phyloP scores from a whole-genome alignment of 2,888 invertebrate genomes.

The Apamea crenata region DNA sequence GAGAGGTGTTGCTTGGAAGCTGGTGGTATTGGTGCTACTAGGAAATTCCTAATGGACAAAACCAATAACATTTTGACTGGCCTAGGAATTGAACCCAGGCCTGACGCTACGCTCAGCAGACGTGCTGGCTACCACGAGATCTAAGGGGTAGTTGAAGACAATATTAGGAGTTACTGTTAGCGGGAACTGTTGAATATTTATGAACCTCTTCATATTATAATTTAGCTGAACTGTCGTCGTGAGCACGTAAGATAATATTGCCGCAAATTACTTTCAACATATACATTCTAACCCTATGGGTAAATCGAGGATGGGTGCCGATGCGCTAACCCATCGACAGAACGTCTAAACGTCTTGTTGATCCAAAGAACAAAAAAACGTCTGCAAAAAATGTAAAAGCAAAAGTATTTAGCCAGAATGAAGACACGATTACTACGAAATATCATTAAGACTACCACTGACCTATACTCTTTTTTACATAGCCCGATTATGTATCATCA shows the following conservation, averaged over 20 bases:
- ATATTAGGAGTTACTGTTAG: not conserved
- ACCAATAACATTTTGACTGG: not conserved
- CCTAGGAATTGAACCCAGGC: not conserved
- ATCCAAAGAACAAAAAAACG: not conserved
- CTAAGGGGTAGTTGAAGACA: not conserved
- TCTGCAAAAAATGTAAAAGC: not conserved
- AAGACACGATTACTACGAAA: not conserved
- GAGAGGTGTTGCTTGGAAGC: not conserved
- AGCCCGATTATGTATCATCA: conserved; percentile 32
- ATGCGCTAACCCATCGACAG: not conserved
- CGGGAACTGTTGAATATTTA: not conserved
- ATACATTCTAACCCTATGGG: not conserved
- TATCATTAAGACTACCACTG: not conserved
- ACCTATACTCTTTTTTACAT: conserved; percentile 28
- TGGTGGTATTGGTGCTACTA: not conserved
- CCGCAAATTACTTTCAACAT: not conserved
- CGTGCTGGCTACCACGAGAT: not conserved
- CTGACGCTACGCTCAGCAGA: not conserved
- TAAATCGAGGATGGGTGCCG: not conserved
- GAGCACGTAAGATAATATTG: not conserved
- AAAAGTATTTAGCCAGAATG: not conserved
- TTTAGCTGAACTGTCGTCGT: not conserved
- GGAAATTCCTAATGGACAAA: not conserved
- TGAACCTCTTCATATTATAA: not conserved
- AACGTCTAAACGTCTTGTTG: not conserved